Base-by-base conservation (phyloP, 2,888 invertebrate genomes). In the Parapristionchus giblindavisi region DNA sequence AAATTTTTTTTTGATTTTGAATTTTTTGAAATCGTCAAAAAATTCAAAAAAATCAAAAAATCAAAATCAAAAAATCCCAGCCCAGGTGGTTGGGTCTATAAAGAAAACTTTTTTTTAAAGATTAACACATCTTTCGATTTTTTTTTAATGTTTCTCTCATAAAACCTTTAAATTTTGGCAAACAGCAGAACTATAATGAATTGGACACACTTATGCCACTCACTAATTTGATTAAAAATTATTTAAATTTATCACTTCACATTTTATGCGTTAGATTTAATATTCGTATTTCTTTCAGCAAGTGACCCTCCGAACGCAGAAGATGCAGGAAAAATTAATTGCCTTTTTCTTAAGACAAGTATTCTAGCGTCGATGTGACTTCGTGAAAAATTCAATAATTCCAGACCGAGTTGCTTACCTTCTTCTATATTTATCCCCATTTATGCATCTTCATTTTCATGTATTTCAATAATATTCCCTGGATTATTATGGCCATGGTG, bases 371-470 rank as follows among this genome's bases (percentile, higher is more conserved):
- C n/a, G 29, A 21, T 54, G n/a, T 11, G 11, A 21, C 21, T 8
- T 21, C 5, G 1, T 52, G 52, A 52, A 52, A 52, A 52, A n/a
- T 8, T 3, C 21, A 56, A n/a, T 34, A n/a, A n/a, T 63, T 63
- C n/a, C 63, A 63, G 63, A 63, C 63, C 0, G 63, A 43, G 29
- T 40, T 63, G 63, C 40, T 63, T 17, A 40, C 63, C 40, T 11
- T 63, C 40, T 63, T 63, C 63, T 63, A 63, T 40, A 63, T 63
- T 5, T 63, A 63, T 27, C 63, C 63, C 4, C 63, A 32, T 32
- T 14, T 36, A 38, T 34, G 38, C 3, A 63, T 63, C 5, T 63
- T 63, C 40, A 38, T 63, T 14, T 63, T 63, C 14, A 40, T 63
- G 4, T 63, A 40, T n/a, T n/a, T n/a, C n/a, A n/a, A n/a, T n/a